These are phyloP conservation scores for Sinocyclocheilus rhinocerous DNA, from an alignment of 2,113 vertebrate species.

Conservation along the genomic window DNA sequence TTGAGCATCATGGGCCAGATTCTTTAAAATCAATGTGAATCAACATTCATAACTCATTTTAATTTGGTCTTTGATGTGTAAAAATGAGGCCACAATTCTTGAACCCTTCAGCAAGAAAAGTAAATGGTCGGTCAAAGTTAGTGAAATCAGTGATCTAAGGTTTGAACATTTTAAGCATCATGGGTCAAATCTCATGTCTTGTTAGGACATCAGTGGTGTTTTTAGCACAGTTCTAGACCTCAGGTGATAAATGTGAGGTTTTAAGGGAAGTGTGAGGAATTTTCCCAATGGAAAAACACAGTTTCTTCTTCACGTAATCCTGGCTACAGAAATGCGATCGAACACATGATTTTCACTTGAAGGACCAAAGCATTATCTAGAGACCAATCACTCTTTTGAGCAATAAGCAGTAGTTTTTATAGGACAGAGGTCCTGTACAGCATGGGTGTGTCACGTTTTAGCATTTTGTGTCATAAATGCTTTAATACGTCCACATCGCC, in stretches of 20 bases:
- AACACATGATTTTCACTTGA: background rate
- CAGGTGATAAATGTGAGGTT: conserved; percentile 24
- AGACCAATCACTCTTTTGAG: background rate
- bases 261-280: conserved; percentile 12
- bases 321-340: background rate
- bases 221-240: background rate
- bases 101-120: background rate
- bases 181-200: background rate
- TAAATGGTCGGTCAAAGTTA: background rate
- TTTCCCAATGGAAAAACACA: background rate
- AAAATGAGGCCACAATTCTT: background rate
- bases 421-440: background rate
- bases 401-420: background rate
- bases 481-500: background rate
- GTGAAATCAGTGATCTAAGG: background rate
- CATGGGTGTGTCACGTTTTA: background rate
- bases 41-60: background rate
- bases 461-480: background rate
- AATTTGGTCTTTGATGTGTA: background rate
- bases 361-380: background rate
- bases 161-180: background rate
- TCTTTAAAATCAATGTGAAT: background rate
- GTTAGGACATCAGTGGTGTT: background rate
- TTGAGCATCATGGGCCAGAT: background rate
- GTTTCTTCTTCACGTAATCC: background rate